Conservation (phyloP, 2,888 invertebrate genomes). For the Rhagonycha lutea region DNA sequence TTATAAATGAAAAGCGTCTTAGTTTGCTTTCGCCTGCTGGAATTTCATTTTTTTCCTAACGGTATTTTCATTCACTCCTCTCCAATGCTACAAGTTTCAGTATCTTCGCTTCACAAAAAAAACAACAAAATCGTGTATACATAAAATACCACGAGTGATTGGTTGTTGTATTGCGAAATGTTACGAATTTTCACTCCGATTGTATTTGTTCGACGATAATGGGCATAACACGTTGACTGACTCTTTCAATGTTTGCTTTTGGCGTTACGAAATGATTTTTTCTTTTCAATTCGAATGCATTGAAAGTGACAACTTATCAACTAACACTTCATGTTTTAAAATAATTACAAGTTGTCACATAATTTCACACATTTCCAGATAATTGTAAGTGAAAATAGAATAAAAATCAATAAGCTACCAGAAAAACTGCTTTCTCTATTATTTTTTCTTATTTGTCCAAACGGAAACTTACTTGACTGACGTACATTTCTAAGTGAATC, state of each 20-base stretch:
- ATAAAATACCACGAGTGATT: neutral
- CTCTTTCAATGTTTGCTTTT: neutral
- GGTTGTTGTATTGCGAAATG: neutral
- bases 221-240: neutral
- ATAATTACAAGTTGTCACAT: neutral
- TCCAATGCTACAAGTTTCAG: neutral
- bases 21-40: neutral
- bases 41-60: neutral
- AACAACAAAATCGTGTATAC: neutral
- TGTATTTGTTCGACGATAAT: neutral
- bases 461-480: neutral
- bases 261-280: neutral
- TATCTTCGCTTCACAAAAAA: neutral
- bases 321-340: neutral
- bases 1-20: neutral
- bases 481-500: neutral
- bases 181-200: neutral
- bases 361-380: neutral
- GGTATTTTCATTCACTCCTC: neutral
- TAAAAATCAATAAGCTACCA: neutral
- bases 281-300: neutral
- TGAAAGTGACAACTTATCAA: neutral
- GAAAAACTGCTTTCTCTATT: neutral
- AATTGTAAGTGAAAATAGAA: neutral
- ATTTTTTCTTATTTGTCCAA: neutral